Percentiles rank a stretch among this genome's conserved stretches.
Evolutionary conservation across 2,797 vertebrate genomes (phyloP).

Genomic region (Typhlichthys subterraneus): DNA sequence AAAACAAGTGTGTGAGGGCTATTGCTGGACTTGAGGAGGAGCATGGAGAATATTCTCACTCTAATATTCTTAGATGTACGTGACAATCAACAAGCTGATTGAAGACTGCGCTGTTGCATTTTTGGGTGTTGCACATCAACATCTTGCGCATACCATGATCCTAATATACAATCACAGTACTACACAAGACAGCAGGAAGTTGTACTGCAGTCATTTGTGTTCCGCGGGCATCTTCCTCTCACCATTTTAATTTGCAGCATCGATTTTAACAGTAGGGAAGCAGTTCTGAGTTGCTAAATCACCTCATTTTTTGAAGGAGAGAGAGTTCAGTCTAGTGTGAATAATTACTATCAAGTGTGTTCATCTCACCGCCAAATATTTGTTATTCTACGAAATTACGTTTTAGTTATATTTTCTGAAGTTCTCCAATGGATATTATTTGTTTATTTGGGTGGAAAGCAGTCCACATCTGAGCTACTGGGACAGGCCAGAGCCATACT

Average conservation of each 20-base stretch:
- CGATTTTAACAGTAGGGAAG: too few species aligned
- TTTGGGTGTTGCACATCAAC: background rate
- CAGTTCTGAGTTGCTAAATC: too few species aligned
- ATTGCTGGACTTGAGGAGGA: too few species aligned
- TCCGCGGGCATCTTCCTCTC: conserved; percentile 13
- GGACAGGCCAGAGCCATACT: conserved; percentile 27
- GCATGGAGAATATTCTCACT: too few species aligned
- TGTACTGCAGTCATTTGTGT: background rate
- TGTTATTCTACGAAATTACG: conserved; percentile 38
- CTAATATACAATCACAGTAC: conserved; percentile 13
- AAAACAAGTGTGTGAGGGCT: too few species aligned
- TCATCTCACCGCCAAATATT: conserved; percentile 4
- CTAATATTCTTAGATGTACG: too few species aligned
- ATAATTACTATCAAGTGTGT: conserved; percentile 39
- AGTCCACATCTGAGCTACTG: conserved; percentile 5
- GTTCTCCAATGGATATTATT: conserved; percentile 34
- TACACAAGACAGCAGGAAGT: conserved; percentile 6
- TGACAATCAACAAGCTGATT: background rate
- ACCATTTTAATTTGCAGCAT: background rate
- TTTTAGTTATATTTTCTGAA: background rate
- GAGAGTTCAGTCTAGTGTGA: conserved; percentile 25
- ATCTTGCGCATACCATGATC: background rate
- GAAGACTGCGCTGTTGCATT: conserved; percentile 7
- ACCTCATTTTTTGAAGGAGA: conserved; percentile 37
- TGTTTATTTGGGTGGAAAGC: conserved; percentile 38